A percentile compares a stretch with the other conserved stretches of the same genome.
Conservation (phyloP, 2,797 vertebrate genomes). For the Anguilla megastoma region DNA sequence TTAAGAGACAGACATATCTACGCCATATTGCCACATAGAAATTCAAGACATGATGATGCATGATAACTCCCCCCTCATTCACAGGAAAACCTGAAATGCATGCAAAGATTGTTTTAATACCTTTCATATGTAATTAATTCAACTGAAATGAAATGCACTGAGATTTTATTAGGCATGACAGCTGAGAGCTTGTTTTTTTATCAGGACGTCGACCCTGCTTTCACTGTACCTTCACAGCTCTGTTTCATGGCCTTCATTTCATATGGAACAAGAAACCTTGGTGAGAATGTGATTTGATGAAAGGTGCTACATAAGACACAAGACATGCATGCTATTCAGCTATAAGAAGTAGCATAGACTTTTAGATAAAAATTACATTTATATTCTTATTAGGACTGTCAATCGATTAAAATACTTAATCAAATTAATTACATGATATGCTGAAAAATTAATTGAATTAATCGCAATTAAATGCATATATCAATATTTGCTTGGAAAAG, state of each 20-base stretch:
- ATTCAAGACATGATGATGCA: constrained; percentile 61
- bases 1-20: constrained; percentile 56
- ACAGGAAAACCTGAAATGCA: neutral
- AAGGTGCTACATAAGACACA: neutral
- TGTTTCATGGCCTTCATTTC: neutral
- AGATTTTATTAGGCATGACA: neutral
- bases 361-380: neutral
- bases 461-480: too few relatives aligned
- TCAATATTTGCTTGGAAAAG: too few relatives aligned
- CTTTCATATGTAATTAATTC: neutral
- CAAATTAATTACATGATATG: too few relatives aligned
- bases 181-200: neutral
- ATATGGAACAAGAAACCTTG: neutral
- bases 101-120: neutral
- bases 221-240: neutral
- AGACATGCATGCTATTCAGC: neutral
- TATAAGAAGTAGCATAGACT: neutral
- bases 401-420: too few relatives aligned
- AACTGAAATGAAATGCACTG: neutral
- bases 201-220: neutral
- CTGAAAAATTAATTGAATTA: too few relatives aligned
- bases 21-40: constrained; percentile 62
- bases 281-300: neutral
- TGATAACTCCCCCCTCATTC: neutral
- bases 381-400: neutral